Base-by-base conservation (phyloP, 2,797 vertebrate species). In the Erpetoichthys calabaricus region DNA sequence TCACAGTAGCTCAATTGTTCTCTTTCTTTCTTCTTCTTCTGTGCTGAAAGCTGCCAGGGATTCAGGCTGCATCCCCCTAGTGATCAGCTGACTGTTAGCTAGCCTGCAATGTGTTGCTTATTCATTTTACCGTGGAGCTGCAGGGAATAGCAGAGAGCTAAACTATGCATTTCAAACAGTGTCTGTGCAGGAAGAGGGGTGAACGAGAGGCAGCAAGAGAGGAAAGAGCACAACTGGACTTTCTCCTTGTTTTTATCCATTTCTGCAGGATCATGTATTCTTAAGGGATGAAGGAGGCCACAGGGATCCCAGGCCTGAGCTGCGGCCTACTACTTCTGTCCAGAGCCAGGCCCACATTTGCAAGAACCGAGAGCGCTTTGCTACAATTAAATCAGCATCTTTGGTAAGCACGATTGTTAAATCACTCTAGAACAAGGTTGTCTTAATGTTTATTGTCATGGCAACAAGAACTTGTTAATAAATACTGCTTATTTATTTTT, bases 321-420 rank as follows among this genome's bases (percentile, higher is more conserved):
- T 83, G 74, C 85, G 86, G 71, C 89, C 87, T 66, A 81, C 89
- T 66, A 86, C 88, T 66, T 91, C 88, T 43, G 91, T 96, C 80
- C 87, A 89, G 77, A 90, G 87, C 86, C 91, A 87, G 82, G 84
- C 87, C 76, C 91, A 91, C 72, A 91, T 90, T 86, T 97, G 94
- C 85, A 91, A 91, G 85, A 94, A 89, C 89, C 86, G 92, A 69
- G 89, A 94, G 72, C 91, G 91, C 78, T 98, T 98, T 74, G 92
- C 95, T 78, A 98, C 95, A 77, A 97, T 98, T 77, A 98, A 96
- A 84, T 98, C 95, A 62, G 95, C 95, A 65, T 98, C 94, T 72
- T 88, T 98, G 87, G 95, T 98, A 80, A 89, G 92, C 81, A 68
- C 67, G 25, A 25, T 25, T 47, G 8, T 42, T 43, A 25, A 47